Percentiles rank a stretch among this genome's conserved stretches.
Conservation (phyloP, 2,888 invertebrate genomes). For the Phengaris alcon region DNA sequence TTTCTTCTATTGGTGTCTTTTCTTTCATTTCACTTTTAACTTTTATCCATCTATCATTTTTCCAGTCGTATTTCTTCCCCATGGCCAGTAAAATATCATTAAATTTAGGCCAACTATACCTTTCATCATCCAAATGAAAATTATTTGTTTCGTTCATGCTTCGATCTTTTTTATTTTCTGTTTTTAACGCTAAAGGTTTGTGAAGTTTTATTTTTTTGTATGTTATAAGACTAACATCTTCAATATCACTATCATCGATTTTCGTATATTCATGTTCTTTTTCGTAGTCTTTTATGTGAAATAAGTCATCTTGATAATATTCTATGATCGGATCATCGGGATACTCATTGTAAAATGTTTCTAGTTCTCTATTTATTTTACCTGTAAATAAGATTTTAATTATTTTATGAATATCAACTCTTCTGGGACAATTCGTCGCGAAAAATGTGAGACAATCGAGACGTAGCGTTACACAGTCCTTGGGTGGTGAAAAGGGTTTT, state of each 20-base stretch:
- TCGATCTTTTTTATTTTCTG: background rate
- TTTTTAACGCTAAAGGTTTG: slow-evolving; percentile 28
- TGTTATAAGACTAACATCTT: slow-evolving; percentile 36
- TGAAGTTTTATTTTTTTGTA: slow-evolving; percentile 29
- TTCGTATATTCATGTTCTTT: slow-evolving; percentile 43
- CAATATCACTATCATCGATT: slow-evolving; percentile 40
- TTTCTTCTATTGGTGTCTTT: slow-evolving; percentile 37
- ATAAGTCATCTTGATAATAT: slow-evolving; percentile 48
- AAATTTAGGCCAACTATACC: slow-evolving; percentile 62
- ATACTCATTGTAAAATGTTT: slow-evolving; percentile 63
- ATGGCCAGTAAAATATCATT: slow-evolving; percentile 64
- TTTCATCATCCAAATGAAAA: slow-evolving; percentile 11
- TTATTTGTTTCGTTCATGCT: background rate
- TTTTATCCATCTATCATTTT: slow-evolving; percentile 74
- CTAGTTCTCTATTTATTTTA: slow-evolving; percentile 63
- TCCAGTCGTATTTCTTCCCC: slow-evolving; percentile 71
- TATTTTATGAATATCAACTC: background rate
- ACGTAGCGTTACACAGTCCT: too few species aligned
- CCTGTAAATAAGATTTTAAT: slow-evolving; percentile 52
- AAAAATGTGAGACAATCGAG: too few species aligned
- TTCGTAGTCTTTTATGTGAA: slow-evolving; percentile 34
- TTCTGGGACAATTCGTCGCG: too few species aligned
- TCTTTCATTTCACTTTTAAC: slow-evolving; percentile 57
- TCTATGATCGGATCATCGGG: slow-evolving; percentile 50
- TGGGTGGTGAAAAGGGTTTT: too few species aligned